A percentile compares a stretch with the other conserved stretches of the same genome.
Evolutionary conservation across 1,140 invertebrate species (phyloP).

Genomic region (Sminthurides bifidus): DNA sequence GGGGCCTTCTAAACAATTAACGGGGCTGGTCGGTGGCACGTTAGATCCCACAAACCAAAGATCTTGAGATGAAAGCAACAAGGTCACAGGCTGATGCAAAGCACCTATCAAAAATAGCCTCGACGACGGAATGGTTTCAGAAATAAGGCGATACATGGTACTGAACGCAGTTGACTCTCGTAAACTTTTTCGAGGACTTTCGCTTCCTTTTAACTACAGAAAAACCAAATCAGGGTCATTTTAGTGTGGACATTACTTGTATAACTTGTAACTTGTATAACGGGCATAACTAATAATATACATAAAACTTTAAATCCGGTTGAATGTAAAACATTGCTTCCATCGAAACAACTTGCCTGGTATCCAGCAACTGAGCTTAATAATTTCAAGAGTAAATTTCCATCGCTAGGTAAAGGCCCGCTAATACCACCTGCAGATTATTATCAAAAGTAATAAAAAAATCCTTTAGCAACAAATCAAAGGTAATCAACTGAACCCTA

Average conservation of each 20-base stretch:
- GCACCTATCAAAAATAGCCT: slow-evolving; percentile 87
- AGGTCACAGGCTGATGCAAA: slow-evolving; percentile 79
- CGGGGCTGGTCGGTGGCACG: slow-evolving; percentile 14
- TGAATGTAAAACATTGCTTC: slow-evolving; percentile 1
- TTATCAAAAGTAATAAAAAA: neutral
- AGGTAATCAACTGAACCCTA: too few species aligned
- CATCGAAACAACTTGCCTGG: slow-evolving; percentile 28
- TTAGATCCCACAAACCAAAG: slow-evolving; percentile 20
- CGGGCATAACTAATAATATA: slow-evolving; percentile 55
- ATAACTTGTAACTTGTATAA: slow-evolving; percentile 19
- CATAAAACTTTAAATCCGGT: neutral
- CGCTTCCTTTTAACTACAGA: slow-evolving; percentile 30
- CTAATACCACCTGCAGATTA: slow-evolving; percentile 23
- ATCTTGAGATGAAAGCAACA: slow-evolving; percentile 48
- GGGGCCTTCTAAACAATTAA: slow-evolving; percentile 49
- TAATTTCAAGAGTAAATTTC: slow-evolving; percentile 24
- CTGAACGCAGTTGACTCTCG: slow-evolving; percentile 78
- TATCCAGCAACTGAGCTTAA: slow-evolving; percentile 32
- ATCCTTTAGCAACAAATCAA: too few species aligned
- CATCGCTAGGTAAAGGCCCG: slow-evolving; percentile 26
- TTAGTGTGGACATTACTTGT: slow-evolving; percentile 5
- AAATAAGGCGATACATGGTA: slow-evolving; percentile 75
- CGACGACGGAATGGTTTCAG: slow-evolving; percentile 78
- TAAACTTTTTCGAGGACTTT: slow-evolving; percentile 46
- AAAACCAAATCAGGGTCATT: neutral